Percentiles rank a stretch among this genome's conserved stretches.
phyloP scores from a whole-genome alignment of 1,140 invertebrate species.

The Drosophila athabasca region DNA sequence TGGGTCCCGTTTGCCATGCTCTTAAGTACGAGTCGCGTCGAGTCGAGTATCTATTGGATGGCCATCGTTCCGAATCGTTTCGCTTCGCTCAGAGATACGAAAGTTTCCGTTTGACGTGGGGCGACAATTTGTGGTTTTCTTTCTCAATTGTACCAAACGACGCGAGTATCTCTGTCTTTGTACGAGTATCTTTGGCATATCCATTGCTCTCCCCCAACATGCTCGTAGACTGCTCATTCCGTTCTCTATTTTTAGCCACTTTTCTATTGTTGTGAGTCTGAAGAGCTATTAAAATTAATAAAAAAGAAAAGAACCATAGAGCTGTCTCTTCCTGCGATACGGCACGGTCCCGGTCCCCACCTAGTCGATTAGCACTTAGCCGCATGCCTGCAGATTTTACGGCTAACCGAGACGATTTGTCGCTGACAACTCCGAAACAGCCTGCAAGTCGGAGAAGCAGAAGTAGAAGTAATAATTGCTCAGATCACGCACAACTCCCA shows the following conservation, averaged over 20 bases:
- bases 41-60: conserved; percentile 20
- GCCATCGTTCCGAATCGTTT: conserved; percentile 12
- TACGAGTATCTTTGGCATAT: conserved; percentile 2
- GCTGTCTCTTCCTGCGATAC: conserved; percentile 27
- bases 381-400: conserved; percentile 63
- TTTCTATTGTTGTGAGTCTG: conserved; percentile 26
- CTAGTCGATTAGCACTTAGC: conserved; percentile 62
- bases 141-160: neutral
- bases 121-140: conserved; percentile 19
- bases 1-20: conserved; percentile 22
- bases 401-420: conserved; percentile 65
- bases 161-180: too few species aligned
- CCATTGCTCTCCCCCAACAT: neutral
- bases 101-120: conserved; percentile 17
- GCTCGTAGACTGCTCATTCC: neutral
- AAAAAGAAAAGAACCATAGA: conserved; percentile 33
- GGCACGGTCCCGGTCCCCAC: conserved; percentile 28
- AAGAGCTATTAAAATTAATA: conserved; percentile 52
- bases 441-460: conserved; percentile 31
- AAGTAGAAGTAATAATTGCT: conserved; percentile 56
- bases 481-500: conserved; percentile 66
- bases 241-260: conserved; percentile 36
- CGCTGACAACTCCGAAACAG: conserved; percentile 37
- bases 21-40: neutral
- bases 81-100: conserved; percentile 23